Percentiles rank a stretch among this genome's conserved stretches.
These are phyloP conservation scores for Resseliella maxima DNA, from an alignment of 2,888 invertebrate genomes.

Conservation along the genomic window DNA sequence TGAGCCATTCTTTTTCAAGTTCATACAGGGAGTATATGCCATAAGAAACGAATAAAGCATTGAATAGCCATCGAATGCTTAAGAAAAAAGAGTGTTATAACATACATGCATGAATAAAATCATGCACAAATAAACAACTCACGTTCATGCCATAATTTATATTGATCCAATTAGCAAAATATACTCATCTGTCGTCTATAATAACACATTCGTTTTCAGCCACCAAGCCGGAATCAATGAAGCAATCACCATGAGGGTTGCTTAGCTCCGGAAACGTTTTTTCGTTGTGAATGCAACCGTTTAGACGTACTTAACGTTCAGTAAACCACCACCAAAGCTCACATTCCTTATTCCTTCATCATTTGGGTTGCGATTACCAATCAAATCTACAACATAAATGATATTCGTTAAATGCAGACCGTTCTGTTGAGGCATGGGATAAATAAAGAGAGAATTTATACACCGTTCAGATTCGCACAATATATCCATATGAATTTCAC, in stretches of 20 bases:
- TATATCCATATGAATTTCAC: background rate
- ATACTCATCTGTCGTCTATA: background rate
- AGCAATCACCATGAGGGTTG: background rate
- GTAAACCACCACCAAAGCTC: background rate
- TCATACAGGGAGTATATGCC: background rate
- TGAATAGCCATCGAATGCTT: background rate
- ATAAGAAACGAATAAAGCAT: background rate
- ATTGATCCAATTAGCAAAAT: conserved; percentile 53
- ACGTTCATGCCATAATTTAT: conserved; percentile 44
- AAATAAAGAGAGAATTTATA: background rate
- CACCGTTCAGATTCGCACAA: background rate
- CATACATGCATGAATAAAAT: background rate
- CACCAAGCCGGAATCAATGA: background rate
- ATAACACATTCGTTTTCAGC: background rate
- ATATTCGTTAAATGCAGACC: conserved; percentile 21
- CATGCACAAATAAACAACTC: conserved; percentile 42
- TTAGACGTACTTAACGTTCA: background rate
- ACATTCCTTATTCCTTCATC: background rate
- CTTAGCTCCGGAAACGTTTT: background rate
- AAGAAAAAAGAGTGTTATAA: background rate
- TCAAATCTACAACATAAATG: conserved; percentile 5
- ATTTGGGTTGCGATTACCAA: background rate
- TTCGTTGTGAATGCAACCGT: background rate
- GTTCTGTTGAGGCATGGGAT: background rate
- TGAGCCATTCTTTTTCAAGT: conserved; percentile 28